These are phyloP conservation scores for Cyanoliseus patagonus DNA, from an alignment of 2,113 vertebrate genomes.

Conservation along the genomic window DNA sequence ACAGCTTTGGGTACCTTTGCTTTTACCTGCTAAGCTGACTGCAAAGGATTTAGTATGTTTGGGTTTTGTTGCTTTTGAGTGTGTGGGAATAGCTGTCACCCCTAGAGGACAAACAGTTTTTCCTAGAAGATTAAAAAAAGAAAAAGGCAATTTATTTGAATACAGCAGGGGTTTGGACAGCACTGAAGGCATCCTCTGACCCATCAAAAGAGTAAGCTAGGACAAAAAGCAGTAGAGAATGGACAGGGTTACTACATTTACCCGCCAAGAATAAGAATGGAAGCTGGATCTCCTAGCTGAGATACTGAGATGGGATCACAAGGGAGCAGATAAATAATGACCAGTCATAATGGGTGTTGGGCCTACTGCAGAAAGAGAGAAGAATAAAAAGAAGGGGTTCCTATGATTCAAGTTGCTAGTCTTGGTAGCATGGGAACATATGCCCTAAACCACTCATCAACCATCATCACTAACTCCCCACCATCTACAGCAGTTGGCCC, in stretches of 20 bases:
- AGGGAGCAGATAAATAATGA: background rate
- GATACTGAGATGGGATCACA: background rate
- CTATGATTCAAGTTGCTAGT: background rate
- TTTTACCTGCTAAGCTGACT: background rate
- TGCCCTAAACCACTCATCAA: background rate
- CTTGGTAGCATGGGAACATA: background rate
- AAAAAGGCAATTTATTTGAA: slow-evolving; percentile 18
- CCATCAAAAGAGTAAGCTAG: background rate
- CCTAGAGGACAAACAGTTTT: background rate
- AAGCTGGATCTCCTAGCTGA: background rate
- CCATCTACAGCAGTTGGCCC: background rate
- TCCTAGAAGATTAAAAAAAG: background rate
- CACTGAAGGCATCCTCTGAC: background rate
- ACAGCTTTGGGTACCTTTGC: background rate
- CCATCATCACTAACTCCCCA: background rate
- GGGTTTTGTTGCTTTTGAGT: background rate
- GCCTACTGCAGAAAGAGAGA: background rate
- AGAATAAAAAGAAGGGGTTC: background rate
- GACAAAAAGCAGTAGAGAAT: background rate
- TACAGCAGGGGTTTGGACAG: background rate
- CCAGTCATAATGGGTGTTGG: background rate
- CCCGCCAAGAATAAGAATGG: background rate
- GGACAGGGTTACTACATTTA: background rate
- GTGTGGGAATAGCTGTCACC: background rate
- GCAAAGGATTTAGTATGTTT: background rate